phyloP scores from a whole-genome alignment of 2,113 vertebrate genomes.

The Lepidothrix coronata region DNA sequence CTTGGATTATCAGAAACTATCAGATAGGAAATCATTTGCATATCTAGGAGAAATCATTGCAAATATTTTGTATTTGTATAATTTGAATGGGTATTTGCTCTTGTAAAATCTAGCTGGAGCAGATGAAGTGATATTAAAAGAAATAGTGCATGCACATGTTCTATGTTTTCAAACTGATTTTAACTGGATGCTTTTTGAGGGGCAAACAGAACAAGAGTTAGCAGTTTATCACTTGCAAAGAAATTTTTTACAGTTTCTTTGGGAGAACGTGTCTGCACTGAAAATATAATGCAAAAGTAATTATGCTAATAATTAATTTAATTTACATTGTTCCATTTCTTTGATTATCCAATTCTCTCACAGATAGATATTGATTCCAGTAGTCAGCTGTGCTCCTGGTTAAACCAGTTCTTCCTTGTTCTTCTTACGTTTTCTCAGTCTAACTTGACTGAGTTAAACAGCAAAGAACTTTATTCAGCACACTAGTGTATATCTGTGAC shows the following conservation, averaged over 20 bases:
- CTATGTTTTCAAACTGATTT: neutral
- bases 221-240: neutral
- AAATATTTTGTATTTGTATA: neutral
- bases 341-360: neutral
- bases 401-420: neutral
- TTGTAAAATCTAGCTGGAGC: neutral
- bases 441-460: neutral
- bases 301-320: neutral
- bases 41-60: neutral
- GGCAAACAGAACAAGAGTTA: neutral
- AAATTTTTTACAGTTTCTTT: neutral
- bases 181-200: neutral
- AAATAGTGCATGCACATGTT: neutral
- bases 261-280: neutral
- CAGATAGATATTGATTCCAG: neutral
- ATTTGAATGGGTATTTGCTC: neutral
- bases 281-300: neutral
- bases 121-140: neutral
- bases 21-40: neutral
- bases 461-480: neutral
- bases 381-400: neutral
- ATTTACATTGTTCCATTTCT: neutral
- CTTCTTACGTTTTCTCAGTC: neutral
- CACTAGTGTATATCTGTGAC: accelerated
- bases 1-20: neutral